These are phyloP conservation scores for Heterodera filipjevi DNA, from an alignment of 2,888 invertebrate species.

Conservation along the genomic window DNA sequence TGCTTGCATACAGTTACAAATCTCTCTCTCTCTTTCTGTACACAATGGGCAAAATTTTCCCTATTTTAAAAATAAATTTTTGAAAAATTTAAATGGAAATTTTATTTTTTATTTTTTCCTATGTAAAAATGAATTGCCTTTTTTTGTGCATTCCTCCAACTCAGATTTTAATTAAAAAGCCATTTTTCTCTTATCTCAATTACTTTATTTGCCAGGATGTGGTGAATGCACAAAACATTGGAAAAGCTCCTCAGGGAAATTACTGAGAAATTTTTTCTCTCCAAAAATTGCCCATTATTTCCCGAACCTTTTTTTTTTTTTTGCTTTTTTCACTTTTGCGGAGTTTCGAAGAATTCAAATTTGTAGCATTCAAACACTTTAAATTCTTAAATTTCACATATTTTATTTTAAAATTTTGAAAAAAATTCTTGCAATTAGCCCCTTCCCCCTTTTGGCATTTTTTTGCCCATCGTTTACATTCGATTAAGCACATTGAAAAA, in stretches of 20 bases:
- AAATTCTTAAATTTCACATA: no score
- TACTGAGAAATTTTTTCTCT: not conserved
- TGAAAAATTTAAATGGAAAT: no score
- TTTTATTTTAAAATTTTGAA: not conserved
- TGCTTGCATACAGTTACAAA: no score
- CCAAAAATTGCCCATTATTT: not conserved
- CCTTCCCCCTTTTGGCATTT: not conserved
- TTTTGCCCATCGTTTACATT: conserved; percentile 1
- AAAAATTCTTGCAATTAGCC: not conserved
- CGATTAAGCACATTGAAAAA: not conserved
- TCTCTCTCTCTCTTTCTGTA: no score
- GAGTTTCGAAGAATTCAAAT: not conserved
- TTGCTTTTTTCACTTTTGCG: not conserved
- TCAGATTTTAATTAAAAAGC: conserved; percentile 7
- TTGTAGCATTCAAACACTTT: not conserved
- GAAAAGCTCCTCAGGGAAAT: conserved; percentile 12
- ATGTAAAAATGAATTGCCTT: no score
- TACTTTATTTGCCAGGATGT: not conserved
- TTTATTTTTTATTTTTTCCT: not conserved
- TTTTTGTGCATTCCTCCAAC: not conserved
- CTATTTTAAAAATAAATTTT: no score
- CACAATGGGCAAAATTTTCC: no score
- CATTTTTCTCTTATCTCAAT: conserved; percentile 11
- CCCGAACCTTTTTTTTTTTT: not conserved
- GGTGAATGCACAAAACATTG: not conserved